These are phyloP conservation scores for Capreolus pygargus DNA, from an alignment of 2,113 vertebrate genomes.

Conservation along the genomic window DNA sequence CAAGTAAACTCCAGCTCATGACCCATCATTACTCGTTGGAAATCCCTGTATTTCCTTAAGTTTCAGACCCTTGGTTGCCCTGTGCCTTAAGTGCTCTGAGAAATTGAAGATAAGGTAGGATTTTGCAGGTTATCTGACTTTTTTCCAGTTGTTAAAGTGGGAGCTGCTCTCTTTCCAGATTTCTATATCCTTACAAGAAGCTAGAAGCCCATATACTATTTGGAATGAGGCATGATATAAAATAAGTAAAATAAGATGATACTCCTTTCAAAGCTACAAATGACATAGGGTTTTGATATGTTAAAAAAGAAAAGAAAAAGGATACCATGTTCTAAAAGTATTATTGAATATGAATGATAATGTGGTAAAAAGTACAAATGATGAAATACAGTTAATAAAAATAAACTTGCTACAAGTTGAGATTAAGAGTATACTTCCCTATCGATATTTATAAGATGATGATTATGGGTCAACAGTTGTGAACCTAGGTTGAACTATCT, in stretches of 20 bases:
- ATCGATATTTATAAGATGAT: neutral
- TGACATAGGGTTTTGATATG: neutral
- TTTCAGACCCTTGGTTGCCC: neutral
- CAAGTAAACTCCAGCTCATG: neutral
- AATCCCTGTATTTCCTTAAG: neutral
- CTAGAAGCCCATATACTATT: neutral
- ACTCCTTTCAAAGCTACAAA: neutral
- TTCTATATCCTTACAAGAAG: neutral
- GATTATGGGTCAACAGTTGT: neutral
- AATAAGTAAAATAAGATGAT: neutral
- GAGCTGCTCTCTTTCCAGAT: neutral
- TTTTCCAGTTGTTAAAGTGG: neutral
- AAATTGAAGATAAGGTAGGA: neutral
- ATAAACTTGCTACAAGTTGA: neutral
- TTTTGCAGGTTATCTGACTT: neutral
- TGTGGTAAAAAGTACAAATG: neutral
- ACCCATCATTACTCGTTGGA: neutral
- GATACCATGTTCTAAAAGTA: neutral
- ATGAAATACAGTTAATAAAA: neutral
- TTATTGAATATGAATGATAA: neutral
- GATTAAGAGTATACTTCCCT: neutral
- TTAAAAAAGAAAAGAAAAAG: neutral
- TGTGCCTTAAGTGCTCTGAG: neutral
- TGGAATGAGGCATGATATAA: neutral
- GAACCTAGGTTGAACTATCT: neutral